Base-by-base conservation (phyloP, 2,113 vertebrate species). In the Nannospalax galili region DNA sequence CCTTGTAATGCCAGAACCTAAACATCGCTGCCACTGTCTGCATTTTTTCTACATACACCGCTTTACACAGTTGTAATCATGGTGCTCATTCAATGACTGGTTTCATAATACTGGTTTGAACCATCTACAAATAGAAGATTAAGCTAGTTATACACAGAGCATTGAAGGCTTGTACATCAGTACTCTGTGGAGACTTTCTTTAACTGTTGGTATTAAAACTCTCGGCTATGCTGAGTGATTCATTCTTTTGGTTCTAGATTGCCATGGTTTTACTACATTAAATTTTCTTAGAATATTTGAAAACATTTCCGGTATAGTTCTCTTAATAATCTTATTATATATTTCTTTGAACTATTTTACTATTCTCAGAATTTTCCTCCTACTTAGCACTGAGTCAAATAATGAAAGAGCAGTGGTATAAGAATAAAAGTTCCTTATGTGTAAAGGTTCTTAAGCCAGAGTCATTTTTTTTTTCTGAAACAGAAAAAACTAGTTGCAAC, bases 301-400 rank as follows among this genome's bases (percentile, higher is more conserved):
- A 97, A 95, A 88, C 72, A 94, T 93, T 96, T 97, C 96, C 67
- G 35, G 85, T 94, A 67, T n/a, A 91, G 56, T 85, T 95, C 79
- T 97, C 70, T 95, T 95, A 84, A 91, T 75, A 95, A 80, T 92
- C 95, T 94, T 90, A 95, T 79, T 96, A 85, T 87, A 77, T 95
- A 96, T 93, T 98, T 97, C 96, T 96, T 92, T 96, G 94, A 97
- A 96, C 87, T 93, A 96, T 85, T 90, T 95, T 92, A 96, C 94
- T 94, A 94, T 97, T 98, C 96, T 97, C 95, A 97, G 97, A 98
- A 97, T 93, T 78, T 86, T 90, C 96, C 84, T 95, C 96, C 95
- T 96, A 97, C 97, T 96, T 94, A 93, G 84, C 90, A 96, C 90
- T 96, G 96, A 98, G 96, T 97, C 96, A 97, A 97, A 96, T 92